Evolutionary conservation across 2,888 invertebrate genomes (phyloP), one percentile per base, ranked within the genome.

Genomic region (Catotricha subobsoleta): DNA sequence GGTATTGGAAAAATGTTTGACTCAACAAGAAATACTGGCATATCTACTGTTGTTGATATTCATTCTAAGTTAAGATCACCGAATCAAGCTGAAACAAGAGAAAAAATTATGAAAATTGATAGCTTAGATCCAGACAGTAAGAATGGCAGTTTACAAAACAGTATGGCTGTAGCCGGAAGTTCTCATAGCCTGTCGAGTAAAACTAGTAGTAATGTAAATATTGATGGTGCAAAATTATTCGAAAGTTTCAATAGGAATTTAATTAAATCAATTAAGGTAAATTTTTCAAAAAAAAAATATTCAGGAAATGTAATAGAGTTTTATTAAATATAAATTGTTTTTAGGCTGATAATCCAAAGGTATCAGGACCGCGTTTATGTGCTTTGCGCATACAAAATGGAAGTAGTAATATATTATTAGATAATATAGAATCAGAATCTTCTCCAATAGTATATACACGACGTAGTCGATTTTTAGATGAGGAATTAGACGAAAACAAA

Each of bases 391-490:
- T 82, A 51, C 81, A 81, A 52, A 76, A 76, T 6, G 81, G 80
- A 6, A 79, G 80, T 10, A 81, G 78, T 54, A 84, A 83, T 56
- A 80, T 84, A 51, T 62, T 84, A 5, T 63, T 84, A 19, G 83
- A 83, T 57, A 83, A 81, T 51, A 76, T 78, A 25, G 78, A 79
- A 49, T 74, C 76, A 34, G 71, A 70, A 47, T 71, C 77, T 21
- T 73, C 78, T 12, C 81, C 82, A 1, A 73, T 83, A 25, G 62
- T 83, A 30, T 83, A 82, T 50, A 76, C 76, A 45, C 65, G 73
- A 9, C 72, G 73, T 46, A 68, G 59, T 42, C 54, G 56, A 3
- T 51, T 62, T 19, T 48, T 63, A 3, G 62, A 63, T 33, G 63
- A 63, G 45, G 62, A 63, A 44, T 49, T 63, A 18, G 58, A 59